Evolutionary conservation across 2,797 vertebrate genomes (phyloP), one percentile per base, ranked within the genome.

Genomic region (Forpus xanthops): DNA sequence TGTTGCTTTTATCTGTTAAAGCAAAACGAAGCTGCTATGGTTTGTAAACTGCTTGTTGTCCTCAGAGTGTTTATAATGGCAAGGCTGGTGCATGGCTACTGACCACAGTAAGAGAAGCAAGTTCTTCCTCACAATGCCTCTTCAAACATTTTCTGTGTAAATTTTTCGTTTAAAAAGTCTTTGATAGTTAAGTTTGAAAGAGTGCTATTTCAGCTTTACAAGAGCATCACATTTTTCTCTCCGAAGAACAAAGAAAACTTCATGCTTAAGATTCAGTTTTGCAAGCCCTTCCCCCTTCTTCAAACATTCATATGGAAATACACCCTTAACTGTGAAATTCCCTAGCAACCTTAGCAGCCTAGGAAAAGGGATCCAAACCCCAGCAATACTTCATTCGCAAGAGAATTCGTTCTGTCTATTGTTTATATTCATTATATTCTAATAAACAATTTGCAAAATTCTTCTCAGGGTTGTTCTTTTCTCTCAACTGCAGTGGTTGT

Each of bases 381-480:
- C 45, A 86, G 80, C 73, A 88, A 75, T 70, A 81, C 28, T 70
- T 14, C 68, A 2, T 86, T 94, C 79, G 84, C 65, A 33, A 62
- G 67, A 75, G 73, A 89, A 78, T 93, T 85, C 84, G 12, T 86
- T 47, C 58, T 75, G 50, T 74, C 66, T 88, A 37, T 87, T 92
- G 89, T 91, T 94, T 87, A 91, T 94, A 95, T 87, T 93, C 31
- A 91, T 92, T 95, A 56, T 88, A 81, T 92, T 95, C 33, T 86
- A 70, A 55, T 66, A 88, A 67, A 44, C 0, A 5, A 81, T 73
- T 89, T 76, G 60, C 81, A 33, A 89, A 82, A 71, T 67, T 70
- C 64, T 93, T 94, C 73, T 79, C 55, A 78, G 67, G 15, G 9
- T 27, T 20, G 92, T 16, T 86, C 25, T 41, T 93, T 77, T 53